Evolutionary conservation across 2,888 invertebrate genomes (phyloP).

Genomic region (Melanargia galathea): DNA sequence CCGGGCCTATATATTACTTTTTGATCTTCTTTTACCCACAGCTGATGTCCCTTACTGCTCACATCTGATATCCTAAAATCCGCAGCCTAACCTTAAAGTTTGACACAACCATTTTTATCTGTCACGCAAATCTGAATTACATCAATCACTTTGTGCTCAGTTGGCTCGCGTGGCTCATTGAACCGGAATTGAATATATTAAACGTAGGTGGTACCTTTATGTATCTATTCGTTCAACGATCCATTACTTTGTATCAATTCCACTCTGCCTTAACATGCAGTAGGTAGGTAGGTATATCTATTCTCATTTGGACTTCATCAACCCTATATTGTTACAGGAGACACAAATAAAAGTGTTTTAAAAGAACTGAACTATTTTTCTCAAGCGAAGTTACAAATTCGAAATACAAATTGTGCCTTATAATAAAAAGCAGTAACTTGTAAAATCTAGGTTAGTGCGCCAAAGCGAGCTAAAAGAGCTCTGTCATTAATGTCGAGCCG

Average conservation of each 20-base stretch:
- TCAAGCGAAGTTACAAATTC: not conserved
- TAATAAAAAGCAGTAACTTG: not conserved
- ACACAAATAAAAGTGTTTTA: not conserved
- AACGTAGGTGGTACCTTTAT: not conserved
- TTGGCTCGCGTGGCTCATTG: slow-evolving; percentile 13
- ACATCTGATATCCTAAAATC: not conserved
- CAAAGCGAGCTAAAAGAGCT: not conserved
- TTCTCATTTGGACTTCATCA: not conserved
- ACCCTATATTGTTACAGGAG: not conserved
- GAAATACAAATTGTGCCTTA: not conserved
- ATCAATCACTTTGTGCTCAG: slow-evolving; percentile 21
- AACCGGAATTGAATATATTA: slow-evolving; percentile 20
- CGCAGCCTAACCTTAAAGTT: not conserved
- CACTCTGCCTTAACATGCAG: not conserved
- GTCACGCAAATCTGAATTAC: slow-evolving; percentile 13
- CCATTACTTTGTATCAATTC: slow-evolving; percentile 3
- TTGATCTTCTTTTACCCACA: not conserved
- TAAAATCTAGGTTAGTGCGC: slow-evolving; percentile 15
- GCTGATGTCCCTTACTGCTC: not conserved
- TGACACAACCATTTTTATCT: not conserved
- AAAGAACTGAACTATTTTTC: not conserved
- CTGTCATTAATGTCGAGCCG: slow-evolving; percentile 23
- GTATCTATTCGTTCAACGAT: slow-evolving; percentile 11
- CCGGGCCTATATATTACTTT: not conserved
- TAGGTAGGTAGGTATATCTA: too few species aligned